A percentile compares a stretch with the other conserved stretches of the same genome.
Evolutionary conservation across 2,888 invertebrate genomes (phyloP).

Genomic region (Hecatera dysodea): DNA sequence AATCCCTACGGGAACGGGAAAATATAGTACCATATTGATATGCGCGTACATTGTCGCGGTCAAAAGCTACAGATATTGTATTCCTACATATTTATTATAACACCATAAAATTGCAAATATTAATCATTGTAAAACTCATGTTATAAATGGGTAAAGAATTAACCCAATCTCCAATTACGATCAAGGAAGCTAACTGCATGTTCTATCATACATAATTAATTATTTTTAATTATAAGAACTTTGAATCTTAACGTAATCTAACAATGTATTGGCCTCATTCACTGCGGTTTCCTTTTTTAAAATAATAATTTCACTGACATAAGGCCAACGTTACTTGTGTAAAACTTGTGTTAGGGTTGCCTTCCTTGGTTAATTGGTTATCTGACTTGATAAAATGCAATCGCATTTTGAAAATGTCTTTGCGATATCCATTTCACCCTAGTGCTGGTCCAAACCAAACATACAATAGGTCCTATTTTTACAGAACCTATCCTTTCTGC

Average conservation of each 20-base stretch:
- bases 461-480: background rate
- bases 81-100: too few species aligned
- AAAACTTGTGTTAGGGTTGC: constrained; percentile 47
- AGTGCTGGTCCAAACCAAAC: too few species aligned
- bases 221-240: constrained; percentile 46
- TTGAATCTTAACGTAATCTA: constrained; percentile 47
- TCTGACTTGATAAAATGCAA: background rate
- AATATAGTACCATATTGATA: too few species aligned
- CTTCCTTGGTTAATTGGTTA: background rate
- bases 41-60: too few species aligned
- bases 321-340: constrained; percentile 49
- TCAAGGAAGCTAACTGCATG: constrained; percentile 23
- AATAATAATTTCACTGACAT: constrained; percentile 54
- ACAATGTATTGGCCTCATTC: constrained; percentile 33
- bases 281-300: constrained; percentile 45
- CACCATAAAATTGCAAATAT: too few species aligned
- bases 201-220: constrained; percentile 10
- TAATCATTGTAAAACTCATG: background rate
- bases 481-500: background rate
- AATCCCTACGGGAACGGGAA: too few species aligned
- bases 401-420: background rate
- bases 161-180: constrained; percentile 3
- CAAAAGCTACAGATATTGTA: too few species aligned
- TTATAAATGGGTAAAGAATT: background rate
- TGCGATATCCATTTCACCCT: background rate